A percentile compares a stretch with the other conserved stretches of the same genome.
phyloP scores from a whole-genome alignment of 2,797 vertebrate genomes.

The Morelia viridis region DNA sequence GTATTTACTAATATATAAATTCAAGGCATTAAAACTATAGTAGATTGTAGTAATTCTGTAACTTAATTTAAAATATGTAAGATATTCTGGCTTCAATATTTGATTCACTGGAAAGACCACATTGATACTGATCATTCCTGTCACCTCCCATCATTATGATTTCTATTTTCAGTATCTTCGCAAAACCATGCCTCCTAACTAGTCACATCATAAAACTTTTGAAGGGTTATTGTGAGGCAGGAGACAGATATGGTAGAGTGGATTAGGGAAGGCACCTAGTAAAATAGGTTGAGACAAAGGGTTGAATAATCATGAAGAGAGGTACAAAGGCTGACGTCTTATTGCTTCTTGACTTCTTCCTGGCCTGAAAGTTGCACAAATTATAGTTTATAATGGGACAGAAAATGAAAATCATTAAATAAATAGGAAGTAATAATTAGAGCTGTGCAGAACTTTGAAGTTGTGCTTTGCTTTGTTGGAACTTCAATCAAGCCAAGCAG shows the following conservation, averaged over 20 bases:
- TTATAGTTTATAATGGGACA: not conserved
- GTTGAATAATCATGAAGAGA: not conserved
- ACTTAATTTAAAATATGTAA: not conserved
- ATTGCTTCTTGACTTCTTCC: not conserved
- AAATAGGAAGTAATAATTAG: not conserved
- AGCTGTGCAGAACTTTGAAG: not conserved
- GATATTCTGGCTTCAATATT: not conserved
- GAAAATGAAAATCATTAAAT: not conserved
- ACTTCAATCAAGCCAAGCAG: not conserved
- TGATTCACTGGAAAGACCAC: not conserved
- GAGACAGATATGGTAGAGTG: not conserved
- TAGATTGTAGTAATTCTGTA: not conserved
- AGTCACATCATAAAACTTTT: not conserved
- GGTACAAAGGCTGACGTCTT: not conserved
- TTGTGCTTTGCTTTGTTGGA: not conserved
- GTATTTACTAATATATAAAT: not conserved
- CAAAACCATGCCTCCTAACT: not conserved
- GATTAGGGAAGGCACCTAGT: not conserved
- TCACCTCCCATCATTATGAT: not conserved
- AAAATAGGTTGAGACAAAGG: not conserved
- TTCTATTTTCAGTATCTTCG: not conserved
- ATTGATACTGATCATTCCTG: not conserved
- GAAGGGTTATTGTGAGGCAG: not conserved
- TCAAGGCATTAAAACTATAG: slow-evolving; percentile 7
- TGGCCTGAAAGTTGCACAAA: not conserved